Conservation (phyloP, 2,888 invertebrate species). For the Piscicola geometra region DNA sequence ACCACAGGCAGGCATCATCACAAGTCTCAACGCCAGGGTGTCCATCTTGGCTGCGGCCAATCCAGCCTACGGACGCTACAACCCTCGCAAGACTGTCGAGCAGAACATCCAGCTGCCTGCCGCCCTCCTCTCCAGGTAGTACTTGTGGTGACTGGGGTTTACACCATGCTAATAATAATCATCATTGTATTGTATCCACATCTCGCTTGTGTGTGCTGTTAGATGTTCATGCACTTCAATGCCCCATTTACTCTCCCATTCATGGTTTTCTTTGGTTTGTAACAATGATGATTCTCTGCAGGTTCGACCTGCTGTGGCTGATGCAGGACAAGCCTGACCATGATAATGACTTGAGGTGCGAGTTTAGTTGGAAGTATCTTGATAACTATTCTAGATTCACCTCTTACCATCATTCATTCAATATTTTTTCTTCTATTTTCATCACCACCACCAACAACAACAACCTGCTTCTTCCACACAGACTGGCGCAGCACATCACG, state of each 20-base stretch:
- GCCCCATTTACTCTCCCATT: not conserved
- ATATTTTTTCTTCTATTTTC: not conserved
- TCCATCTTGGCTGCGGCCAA: slow-evolving; percentile 97
- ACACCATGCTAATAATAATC: not conserved
- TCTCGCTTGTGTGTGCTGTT: not conserved
- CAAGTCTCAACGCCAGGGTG: slow-evolving; percentile 90
- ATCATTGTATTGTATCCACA: not conserved
- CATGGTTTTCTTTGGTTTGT: not conserved
- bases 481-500: slow-evolving; percentile 92
- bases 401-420: not conserved
- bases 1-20: slow-evolving; percentile 91
- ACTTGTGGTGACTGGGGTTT: not conserved
- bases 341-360: slow-evolving; percentile 65
- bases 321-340: slow-evolving; percentile 74
- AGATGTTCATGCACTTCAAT: not conserved
- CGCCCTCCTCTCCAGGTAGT: slow-evolving; percentile 71
- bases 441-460: not conserved
- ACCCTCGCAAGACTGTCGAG: slow-evolving; percentile 84
- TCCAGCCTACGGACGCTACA: slow-evolving; percentile 96
- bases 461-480: slow-evolving; percentile 30
- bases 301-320: slow-evolving; percentile 92
- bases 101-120: slow-evolving; percentile 97
- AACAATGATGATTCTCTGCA: slow-evolving; percentile 47
- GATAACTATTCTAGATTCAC: not conserved
- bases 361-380: too few species aligned